Evolutionary conservation across 1,140 invertebrate genomes (phyloP), one percentile per base, ranked within the genome.

Genomic region (Pseudomyrmex flavicornis): DNA sequence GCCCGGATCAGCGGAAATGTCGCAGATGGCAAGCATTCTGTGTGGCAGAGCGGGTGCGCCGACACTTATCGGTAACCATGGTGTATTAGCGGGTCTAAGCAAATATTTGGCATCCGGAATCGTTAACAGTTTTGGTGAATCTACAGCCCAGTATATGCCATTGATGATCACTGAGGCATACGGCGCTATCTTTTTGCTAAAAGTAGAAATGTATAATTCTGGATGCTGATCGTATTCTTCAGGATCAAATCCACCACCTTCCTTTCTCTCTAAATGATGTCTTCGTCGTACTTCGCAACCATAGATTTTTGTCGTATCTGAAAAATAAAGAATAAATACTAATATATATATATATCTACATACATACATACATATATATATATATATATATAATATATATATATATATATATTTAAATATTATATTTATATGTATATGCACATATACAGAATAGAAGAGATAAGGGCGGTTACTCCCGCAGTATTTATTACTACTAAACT

Each of bases 101-200:
- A 99, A 95, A 88, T 97, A 96, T 94, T 99, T 99, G 0, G 99
- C 99, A 94, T 99, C 99, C 0, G 99, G 99, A 86, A 99, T 99
- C 1, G 99, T 99, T 35, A 99, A 95, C 2, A 99, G 93, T 90
- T 99, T 98, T 0, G 99, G 99, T 65, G 98, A 98, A 91, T 98
- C 98, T 0, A 98, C 97, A 0, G 98, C 99, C 98, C 99, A 99
- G 93, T 99, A 99, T 85, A 99, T 99, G 8, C 99, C 98, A 92
- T 99, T 99, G 2, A 99, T 96, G 68, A 99, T 98, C 0, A 99
- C 98, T 0, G 98, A 99, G 0, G 99, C 98, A 92, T 99, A 99
- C 0, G 99, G 98, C 0, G 99, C 99, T 86, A 99, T 99, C 93
- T 98, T 99, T 92, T 98, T 98, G 85, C 98, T 98, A 93, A 99